phyloP scores from a whole-genome alignment of 2,797 vertebrate genomes.

The Tolypeutes matacus region DNA sequence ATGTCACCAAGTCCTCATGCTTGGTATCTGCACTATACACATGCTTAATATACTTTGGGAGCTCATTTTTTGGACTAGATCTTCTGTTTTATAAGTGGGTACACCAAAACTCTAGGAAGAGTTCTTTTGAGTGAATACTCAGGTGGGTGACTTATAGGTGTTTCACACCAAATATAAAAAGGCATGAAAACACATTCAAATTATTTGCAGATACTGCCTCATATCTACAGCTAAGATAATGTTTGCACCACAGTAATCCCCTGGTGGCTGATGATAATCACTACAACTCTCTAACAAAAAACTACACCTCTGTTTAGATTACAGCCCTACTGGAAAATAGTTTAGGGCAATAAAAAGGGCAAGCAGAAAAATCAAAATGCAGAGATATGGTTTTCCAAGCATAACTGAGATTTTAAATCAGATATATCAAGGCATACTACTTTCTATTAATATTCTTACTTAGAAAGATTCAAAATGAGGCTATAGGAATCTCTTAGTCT shows the following conservation, averaged over 20 bases:
- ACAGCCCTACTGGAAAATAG: not conserved
- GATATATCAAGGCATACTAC: conserved; percentile 59
- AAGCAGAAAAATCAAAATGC: conserved; percentile 53
- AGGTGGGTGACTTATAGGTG: not conserved
- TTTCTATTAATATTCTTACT: conserved; percentile 75
- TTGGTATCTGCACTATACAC: conserved; percentile 48
- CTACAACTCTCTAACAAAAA: not conserved
- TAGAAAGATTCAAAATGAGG: conserved; percentile 80
- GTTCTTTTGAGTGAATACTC: conserved; percentile 43
- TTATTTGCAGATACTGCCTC: not conserved
- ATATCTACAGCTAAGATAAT: not conserved
- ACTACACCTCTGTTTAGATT: not conserved
- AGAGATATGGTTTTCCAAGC: conserved; percentile 57
- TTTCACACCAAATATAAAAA: conserved; percentile 64
- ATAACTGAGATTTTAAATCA: conserved; percentile 69
- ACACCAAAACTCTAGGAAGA: conserved; percentile 56
- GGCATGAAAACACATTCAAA: conserved; percentile 29
- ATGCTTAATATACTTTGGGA: not conserved
- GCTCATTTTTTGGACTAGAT: conserved; percentile 66
- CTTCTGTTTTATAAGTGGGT: conserved; percentile 67
- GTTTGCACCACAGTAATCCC: not conserved
- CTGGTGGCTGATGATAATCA: conserved; percentile 16
- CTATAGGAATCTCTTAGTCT: conserved; percentile 77
- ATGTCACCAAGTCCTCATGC: not conserved
- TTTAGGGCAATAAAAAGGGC: conserved; percentile 47